A percentile compares a stretch with the other conserved stretches of the same genome.
Evolutionary conservation across 1,140 invertebrate genomes (phyloP).

Genomic region (Saccostrea cuccullata): DNA sequence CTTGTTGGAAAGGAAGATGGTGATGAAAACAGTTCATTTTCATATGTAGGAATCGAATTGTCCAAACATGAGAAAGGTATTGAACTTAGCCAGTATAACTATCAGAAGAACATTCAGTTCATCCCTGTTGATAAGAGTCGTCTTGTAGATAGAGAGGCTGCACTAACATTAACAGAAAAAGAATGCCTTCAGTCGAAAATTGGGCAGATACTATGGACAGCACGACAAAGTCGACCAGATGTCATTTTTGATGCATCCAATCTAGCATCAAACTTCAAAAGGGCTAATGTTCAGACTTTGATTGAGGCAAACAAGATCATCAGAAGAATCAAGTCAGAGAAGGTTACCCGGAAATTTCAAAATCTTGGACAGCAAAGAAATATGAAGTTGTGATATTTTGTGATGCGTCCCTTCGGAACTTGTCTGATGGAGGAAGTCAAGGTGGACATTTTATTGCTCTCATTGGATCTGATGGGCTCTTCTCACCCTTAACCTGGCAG

Average conservation of each 20-base stretch:
- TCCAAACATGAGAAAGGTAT: no score
- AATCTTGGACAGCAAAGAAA: no score
- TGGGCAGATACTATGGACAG: conserved; percentile 56
- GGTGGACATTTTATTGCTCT: conserved; percentile 40
- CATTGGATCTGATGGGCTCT: neutral
- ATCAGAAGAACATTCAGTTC: no score
- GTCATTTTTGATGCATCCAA: no score
- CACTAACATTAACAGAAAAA: no score
- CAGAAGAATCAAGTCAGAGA: no score
- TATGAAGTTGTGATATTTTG: conserved; percentile 43
- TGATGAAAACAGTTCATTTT: no score
- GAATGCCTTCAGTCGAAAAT: conserved; percentile 42
- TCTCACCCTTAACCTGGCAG: neutral
- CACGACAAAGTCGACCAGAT: conserved; percentile 55
- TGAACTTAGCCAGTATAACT: no score
- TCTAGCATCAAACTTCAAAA: conserved; percentile 45
- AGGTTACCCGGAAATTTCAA: conserved; percentile 47
- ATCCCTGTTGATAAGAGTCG: neutral
- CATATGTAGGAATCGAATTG: no score
- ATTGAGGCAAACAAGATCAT: no score
- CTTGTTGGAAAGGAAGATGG: no score
- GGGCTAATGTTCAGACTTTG: conserved; percentile 44
- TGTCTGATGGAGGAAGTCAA: conserved; percentile 46
- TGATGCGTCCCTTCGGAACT: conserved; percentile 45
- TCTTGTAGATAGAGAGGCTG: conserved; percentile 13